A percentile compares a stretch with the other conserved stretches of the same genome.
Evolutionary conservation across 1,140 invertebrate species (phyloP).

Genomic region (Oryctes rhinoceros): DNA sequence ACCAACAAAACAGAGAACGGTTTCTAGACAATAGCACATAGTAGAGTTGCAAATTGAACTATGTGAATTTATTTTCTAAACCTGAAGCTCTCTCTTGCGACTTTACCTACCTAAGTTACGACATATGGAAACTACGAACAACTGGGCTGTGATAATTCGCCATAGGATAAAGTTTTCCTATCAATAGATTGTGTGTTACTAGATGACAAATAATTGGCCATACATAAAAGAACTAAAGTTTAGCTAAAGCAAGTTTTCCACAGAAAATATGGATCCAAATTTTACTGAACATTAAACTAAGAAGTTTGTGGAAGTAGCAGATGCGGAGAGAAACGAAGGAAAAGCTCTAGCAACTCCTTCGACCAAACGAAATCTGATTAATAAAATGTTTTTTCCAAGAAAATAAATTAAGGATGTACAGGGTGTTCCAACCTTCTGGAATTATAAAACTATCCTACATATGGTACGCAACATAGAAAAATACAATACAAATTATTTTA

Average conservation of each 20-base stretch:
- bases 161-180: conserved; percentile 2
- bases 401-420: no score
- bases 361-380: no score
- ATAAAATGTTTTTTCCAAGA: no score
- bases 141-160: conserved; percentile 6
- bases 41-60: conserved; percentile 4
- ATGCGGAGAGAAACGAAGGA: no score
- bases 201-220: conserved; percentile 18
- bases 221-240: neutral
- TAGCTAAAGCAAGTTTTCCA: neutral
- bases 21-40: neutral
- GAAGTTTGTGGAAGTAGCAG: no score
- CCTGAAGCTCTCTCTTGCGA: neutral
- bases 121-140: neutral
- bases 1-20: neutral
- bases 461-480: no score
- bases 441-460: no score
- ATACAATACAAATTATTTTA: no score
- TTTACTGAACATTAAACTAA: neutral
- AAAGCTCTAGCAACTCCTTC: no score
- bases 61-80: conserved; percentile 3
- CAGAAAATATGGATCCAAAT: conserved; percentile 1
- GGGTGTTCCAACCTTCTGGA: no score
- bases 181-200: conserved; percentile 13
- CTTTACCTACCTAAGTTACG: neutral